These are phyloP conservation scores for Notocelia uddmanniana DNA, from an alignment of 2,888 invertebrate genomes.

Conservation along the genomic window DNA sequence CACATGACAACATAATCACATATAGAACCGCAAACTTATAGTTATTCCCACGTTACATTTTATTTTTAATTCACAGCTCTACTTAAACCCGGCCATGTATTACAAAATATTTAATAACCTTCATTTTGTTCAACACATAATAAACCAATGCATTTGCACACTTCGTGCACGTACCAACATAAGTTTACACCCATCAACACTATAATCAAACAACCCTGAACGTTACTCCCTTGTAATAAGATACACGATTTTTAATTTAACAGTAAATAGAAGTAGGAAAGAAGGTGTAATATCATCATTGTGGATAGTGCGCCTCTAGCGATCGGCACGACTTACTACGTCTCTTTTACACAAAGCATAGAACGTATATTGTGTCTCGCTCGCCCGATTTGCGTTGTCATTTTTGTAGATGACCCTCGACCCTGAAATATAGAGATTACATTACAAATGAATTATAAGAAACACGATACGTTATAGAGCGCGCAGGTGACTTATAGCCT, in stretches of 20 bases:
- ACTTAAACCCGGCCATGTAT: conserved; percentile 54
- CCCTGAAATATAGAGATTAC: conserved; percentile 74
- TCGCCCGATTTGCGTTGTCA: conserved; percentile 72
- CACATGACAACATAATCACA: conserved; percentile 27
- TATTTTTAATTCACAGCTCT: conserved; percentile 38
- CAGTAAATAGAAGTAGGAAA: conserved; percentile 58
- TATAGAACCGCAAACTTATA: conserved; percentile 33
- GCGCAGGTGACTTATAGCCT: conserved; percentile 31
- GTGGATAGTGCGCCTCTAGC: conserved; percentile 70
- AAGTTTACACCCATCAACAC: conserved; percentile 46
- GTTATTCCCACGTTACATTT: conserved; percentile 41
- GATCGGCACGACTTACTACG: conserved; percentile 60
- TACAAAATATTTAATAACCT: conserved; percentile 68
- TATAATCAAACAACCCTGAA: conserved; percentile 38
- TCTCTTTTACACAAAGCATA: conserved; percentile 54
- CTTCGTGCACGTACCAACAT: conserved; percentile 54
- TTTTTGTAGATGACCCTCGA: conserved; percentile 80
- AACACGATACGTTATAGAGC: conserved; percentile 47
- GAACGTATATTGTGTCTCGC: conserved; percentile 53
- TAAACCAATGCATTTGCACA: conserved; percentile 70
- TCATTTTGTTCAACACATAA: conserved; percentile 76
- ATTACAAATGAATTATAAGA: conserved; percentile 69
- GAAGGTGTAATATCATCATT: conserved; percentile 72
- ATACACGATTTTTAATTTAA: conserved; percentile 51
- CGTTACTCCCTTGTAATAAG: conserved; percentile 57